Base-by-base conservation (phyloP, 2,888 invertebrate genomes). In the Dilophus febrilis region DNA sequence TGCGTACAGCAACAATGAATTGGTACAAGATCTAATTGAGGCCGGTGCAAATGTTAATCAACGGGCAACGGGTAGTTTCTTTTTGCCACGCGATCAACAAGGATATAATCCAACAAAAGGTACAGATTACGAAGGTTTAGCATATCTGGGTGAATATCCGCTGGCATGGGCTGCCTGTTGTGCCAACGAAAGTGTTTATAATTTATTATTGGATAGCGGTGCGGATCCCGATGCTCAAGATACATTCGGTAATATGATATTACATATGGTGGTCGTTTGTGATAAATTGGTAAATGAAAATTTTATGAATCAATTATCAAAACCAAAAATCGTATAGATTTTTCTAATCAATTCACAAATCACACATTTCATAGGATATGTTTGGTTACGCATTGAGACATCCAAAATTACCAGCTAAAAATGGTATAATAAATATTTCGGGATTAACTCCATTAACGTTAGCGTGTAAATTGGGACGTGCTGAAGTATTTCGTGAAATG, bases 231-330 rank as follows among this genome's bases (percentile, higher is more conserved):
- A 98, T 59, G 70, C 78, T n/a, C 86, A 90, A 58, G 97, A 98
- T 59, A 77, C 85, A 0, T 95, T 92, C 55, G 98, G 98, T 11
- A 98, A 98, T 58, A 95, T 92, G 77, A 90, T 95, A 46, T 69
- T 98, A n/a, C 98, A 98, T 58, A 95, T 98, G 92, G 91, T 97
- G 29, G 97, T 98, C 30, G 94, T 98, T 44, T 84, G 90, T 56
- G 92, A 97, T 64, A 94, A 95, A 64, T 65, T 91, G 69, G 94
- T 92, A 63, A 64, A 29, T n/a, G 4, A 37, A 13, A 31, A 29
- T 38, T 32, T 14, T 40, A 11, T 14, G 18, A 40, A n/a, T n/a
- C 5, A 31, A 34, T 3, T 11, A 41, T 39, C n/a, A 16, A 27
- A 31, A 16, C 7, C 27, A 6, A 27, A 27, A 17, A 14, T 33